Percentiles rank a stretch among this genome's conserved stretches.
Conservation (phyloP, 2,797 vertebrate species). For the Rhinogobio ventralis region DNA sequence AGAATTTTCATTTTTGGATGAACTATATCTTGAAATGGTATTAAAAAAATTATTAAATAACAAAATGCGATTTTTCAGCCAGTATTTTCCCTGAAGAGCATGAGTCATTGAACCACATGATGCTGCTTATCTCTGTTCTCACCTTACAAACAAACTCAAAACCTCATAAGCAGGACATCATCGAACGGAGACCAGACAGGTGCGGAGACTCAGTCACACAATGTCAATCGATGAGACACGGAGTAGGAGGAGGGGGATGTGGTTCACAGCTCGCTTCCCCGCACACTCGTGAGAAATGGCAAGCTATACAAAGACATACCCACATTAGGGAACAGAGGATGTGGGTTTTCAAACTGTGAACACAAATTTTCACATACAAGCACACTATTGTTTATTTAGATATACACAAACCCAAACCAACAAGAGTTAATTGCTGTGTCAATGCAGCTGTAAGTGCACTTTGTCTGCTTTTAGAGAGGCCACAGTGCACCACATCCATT, state of each 20-base stretch:
- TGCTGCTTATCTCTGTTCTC: background rate
- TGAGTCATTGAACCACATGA: slow-evolving; percentile 18
- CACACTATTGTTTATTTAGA: slow-evolving; percentile 38
- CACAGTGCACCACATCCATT: slow-evolving; percentile 28
- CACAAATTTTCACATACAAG: slow-evolving; percentile 31
- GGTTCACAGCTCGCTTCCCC: background rate
- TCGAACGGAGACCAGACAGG: background rate
- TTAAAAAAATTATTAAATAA: too few species aligned
- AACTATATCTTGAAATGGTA: too few species aligned
- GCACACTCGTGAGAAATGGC: background rate
- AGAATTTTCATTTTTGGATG: background rate
- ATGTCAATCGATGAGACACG: background rate
- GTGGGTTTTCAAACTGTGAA: slow-evolving; percentile 17
- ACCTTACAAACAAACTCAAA: slow-evolving; percentile 7
- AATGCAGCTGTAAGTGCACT: slow-evolving; percentile 39
- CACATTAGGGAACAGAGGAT: slow-evolving; percentile 15
- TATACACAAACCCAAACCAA: background rate
- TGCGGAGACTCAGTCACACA: slow-evolving; percentile 22
- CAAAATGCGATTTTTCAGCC: too few species aligned
- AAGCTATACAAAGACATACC: slow-evolving; percentile 24
- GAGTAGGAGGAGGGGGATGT: background rate
- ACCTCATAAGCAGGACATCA: background rate
- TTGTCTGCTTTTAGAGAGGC: slow-evolving; percentile 20
- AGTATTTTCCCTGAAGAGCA: slow-evolving; percentile 1
- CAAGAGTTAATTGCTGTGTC: slow-evolving; percentile 26